Evolutionary conservation across 2,797 vertebrate genomes (phyloP).

Genomic region (Poeciliopsis infans): DNA sequence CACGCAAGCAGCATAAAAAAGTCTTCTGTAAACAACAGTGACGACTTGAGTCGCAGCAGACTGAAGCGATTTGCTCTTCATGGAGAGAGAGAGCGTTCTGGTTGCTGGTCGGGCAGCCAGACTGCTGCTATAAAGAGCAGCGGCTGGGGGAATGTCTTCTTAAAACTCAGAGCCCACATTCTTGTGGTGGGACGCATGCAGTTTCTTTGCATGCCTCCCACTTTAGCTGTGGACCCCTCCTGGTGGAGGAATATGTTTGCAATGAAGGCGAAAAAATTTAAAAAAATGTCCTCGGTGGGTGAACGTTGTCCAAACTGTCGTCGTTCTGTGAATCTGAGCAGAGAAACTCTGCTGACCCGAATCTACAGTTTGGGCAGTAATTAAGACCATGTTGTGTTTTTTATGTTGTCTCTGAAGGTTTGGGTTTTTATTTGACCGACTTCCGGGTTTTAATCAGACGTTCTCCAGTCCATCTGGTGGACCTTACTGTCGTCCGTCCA

Average conservation of each 20-base stretch:
- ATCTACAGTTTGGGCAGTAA: background rate
- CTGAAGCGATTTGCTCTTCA: slow-evolving; percentile 79
- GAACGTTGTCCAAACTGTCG: slow-evolving; percentile 7
- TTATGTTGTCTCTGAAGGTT: background rate
- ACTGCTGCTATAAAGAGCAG: slow-evolving; percentile 80
- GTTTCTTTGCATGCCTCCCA: slow-evolving; percentile 74
- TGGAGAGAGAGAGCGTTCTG: slow-evolving; percentile 58
- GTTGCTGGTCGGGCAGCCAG: slow-evolving; percentile 72
- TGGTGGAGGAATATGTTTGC: slow-evolving; percentile 64
- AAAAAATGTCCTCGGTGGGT: slow-evolving; percentile 25
- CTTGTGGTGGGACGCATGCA: slow-evolving; percentile 81
- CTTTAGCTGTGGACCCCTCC: slow-evolving; percentile 72
- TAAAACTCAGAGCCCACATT: slow-evolving; percentile 79
- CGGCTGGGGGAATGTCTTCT: slow-evolving; percentile 78
- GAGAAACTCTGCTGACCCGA: background rate
- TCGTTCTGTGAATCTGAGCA: background rate
- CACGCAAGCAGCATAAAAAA: slow-evolving; percentile 60
- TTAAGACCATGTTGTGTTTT: background rate
- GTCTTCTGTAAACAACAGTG: slow-evolving; percentile 62
- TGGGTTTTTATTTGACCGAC: background rate
- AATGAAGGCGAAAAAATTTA: slow-evolving; percentile 19
- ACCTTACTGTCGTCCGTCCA: background rate
- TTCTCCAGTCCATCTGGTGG: background rate
- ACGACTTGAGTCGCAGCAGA: slow-evolving; percentile 76
- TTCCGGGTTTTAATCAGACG: background rate